Evolutionary conservation across 2,797 vertebrate genomes (phyloP), one percentile per base, ranked within the genome.

Genomic region (Percopsis omiscomaycus): DNA sequence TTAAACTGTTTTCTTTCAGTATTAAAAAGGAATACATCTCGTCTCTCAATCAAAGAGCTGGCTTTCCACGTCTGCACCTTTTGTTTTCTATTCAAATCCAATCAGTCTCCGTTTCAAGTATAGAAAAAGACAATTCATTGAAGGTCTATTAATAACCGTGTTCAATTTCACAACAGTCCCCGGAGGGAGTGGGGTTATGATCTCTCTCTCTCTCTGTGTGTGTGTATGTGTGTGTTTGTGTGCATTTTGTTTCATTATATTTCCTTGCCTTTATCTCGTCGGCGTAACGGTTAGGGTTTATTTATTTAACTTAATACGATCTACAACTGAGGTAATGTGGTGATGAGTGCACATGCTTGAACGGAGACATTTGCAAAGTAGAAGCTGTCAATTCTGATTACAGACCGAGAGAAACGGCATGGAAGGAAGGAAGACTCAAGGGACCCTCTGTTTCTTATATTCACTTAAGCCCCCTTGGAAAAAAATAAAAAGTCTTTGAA

Each of bases 331-430:
- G 77, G 73, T 77, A 74, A 79, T 70, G 77, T 61, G 76, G 54
- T 81, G 81, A 88, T 80, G 80, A 77, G 73, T 82, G 78, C 49
- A 67, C 74, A 78, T 59, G 80, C 77, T 68, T 67, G 64, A 86
- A 66, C 75, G 72, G 72, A 85, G 66, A 61, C 68, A 85, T 81
- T 74, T 79, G 75, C 61, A 67, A 84, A 83, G 82, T 59, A 66
- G 47, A 57, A 79, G 71, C 78, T 82, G 87, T 82, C 83, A 84
- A 77, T 79, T 87, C 58, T 77, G 79, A 89, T 89, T 85, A 89
- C 69, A 29, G 30, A n/a, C n/a, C 8, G 29, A 16, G 49, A 37
- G 11, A 27, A 1, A 11, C 16, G 9, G 56, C 4, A n/a, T 4
- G 66, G 1, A 42, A 11, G 5, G 12, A 51, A 45, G 49, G 51